These are phyloP conservation scores for Podilymbus podiceps DNA, from an alignment of 2,113 vertebrate species.

Conservation along the genomic window DNA sequence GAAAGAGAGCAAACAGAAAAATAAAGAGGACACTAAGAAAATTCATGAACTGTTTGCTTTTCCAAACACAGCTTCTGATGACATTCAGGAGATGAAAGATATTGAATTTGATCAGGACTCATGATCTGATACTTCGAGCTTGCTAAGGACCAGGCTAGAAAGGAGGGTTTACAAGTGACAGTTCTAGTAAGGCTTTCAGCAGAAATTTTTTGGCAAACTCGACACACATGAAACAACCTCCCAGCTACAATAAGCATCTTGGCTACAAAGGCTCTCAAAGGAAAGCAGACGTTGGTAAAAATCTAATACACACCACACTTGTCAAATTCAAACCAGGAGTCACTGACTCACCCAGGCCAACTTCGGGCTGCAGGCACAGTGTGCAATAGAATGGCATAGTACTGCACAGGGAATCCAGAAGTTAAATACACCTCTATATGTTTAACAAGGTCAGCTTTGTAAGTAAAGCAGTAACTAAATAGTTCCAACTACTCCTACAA, in stretches of 20 bases:
- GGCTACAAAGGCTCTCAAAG: background rate
- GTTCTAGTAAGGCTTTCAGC: background rate
- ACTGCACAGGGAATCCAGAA: fast-evolving
- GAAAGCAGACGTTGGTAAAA: background rate
- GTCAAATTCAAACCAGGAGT: background rate
- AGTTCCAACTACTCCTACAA: background rate
- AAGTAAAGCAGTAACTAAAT: fast-evolving
- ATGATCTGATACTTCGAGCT: background rate
- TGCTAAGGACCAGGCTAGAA: background rate
- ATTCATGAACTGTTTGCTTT: background rate
- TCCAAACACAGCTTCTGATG: background rate
- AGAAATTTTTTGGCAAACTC: background rate
- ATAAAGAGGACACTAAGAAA: background rate
- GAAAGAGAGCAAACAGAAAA: background rate
- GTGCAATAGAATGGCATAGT: fast-evolving
- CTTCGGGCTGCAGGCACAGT: background rate
- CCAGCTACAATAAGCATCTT: background rate
- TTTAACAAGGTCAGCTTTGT: background rate
- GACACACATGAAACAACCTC: background rate
- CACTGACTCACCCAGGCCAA: fast-evolving
- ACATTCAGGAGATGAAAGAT: background rate
- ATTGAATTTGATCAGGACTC: background rate
- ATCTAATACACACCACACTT: background rate
- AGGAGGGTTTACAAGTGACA: background rate
- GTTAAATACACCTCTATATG: fast-evolving